Evolutionary conservation across 2,797 vertebrate species (phyloP).

Genomic region (Coracias cyanogaster): DNA sequence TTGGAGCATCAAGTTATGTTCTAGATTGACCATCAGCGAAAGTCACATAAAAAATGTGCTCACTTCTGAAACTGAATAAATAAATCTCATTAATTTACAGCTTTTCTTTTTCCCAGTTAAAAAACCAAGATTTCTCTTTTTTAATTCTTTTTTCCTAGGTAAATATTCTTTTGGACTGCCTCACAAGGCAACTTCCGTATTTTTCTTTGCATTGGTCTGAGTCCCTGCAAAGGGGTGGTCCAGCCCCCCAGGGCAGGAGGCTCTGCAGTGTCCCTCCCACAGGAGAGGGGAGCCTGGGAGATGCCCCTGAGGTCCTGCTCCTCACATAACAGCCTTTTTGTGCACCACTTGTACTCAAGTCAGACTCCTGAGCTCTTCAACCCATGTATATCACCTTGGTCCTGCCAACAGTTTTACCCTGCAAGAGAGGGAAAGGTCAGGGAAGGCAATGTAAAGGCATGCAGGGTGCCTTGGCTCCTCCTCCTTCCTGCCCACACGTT

Average conservation of each 20-base stretch:
- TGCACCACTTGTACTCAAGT: too few relatives aligned
- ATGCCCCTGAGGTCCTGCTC: background rate
- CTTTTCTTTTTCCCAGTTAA: background rate
- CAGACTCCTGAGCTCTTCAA: too few relatives aligned
- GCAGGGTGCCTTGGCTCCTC: rapidly evolving
- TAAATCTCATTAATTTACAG: background rate
- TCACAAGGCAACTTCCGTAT: background rate
- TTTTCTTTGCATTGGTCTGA: background rate
- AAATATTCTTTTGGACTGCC: background rate
- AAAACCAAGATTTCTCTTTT: background rate
- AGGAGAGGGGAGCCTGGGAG: background rate
- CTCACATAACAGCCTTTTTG: background rate
- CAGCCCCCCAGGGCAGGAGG: rapidly evolving
- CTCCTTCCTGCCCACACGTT: rapidly evolving
- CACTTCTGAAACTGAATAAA: background rate
- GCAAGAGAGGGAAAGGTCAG: background rate
- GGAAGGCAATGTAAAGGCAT: background rate
- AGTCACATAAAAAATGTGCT: background rate
- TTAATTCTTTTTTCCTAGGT: background rate
- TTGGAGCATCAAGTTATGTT: background rate
- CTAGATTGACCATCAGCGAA: background rate
- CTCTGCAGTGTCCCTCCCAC: background rate
- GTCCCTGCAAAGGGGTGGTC: background rate
- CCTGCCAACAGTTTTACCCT: rapidly evolving
- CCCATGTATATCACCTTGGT: rapidly evolving